Evolutionary conservation across 2,888 invertebrate species (phyloP), one percentile per base, ranked within the genome.

Genomic region (Disparrhopalites patrizii): DNA sequence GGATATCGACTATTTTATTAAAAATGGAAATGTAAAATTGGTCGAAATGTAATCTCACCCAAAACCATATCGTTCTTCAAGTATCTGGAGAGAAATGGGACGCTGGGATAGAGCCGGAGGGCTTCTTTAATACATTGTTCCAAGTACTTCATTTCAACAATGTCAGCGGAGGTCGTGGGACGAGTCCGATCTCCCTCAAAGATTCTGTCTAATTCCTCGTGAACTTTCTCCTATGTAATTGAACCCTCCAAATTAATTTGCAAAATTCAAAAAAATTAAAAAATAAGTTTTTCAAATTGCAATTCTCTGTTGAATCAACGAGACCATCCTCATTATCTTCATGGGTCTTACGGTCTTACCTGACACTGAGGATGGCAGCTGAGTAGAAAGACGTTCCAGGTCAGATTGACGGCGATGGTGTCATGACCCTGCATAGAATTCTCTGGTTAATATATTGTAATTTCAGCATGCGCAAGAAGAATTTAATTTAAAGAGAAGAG

Each of bases 121-220:
- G 79, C 76, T 73, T 80, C 80, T 72, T 80, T 80, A 54, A 80
- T 78, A 67, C 79, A 79, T 60, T 76, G 74, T 60, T 79, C 80
- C 30, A 79, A 70, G 67, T 78, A 79, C 62, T 78, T 78, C 77
- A 80, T 77, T 43, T 75, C 72, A 25, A 76, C 72, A 15, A 78
- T 70, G 69, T 83, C 83, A 30, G 80, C 80, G 68, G 80, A 76
- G 2, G 81, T 79, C 1, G 81, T 77, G 13, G 78, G 77, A 38
- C 81, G 77, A 8, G 79, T 78, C 50, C 72, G 72, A 38, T 71
- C 68, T 28, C 78, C 78, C 68, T 80, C 80, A 73, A 82, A 81
- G 36, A 83, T 77, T 13, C 68, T 23, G 47, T 47, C 47, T 3
- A 47, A 25, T 23, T 47, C 83, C 27, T 79, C 78, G 30, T 82